Base-by-base conservation (phyloP, 2,888 invertebrate species). In the Taenaris catops region DNA sequence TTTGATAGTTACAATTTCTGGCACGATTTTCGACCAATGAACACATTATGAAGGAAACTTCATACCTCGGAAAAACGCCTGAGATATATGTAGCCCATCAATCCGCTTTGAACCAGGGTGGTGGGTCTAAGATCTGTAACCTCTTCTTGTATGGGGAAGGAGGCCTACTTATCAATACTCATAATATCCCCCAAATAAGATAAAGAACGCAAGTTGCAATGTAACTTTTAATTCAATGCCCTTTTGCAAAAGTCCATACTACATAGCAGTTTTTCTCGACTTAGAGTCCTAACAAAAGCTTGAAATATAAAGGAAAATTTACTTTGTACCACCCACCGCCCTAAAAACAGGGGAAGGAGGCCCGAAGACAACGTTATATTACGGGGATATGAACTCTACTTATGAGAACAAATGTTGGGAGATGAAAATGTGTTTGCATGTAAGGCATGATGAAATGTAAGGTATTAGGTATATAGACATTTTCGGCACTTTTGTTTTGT, bases 381-480 rank as follows among this genome's bases (percentile, higher is more conserved):
- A 41, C 26, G 29, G 33, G 33, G 18, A 35, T 35, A 40, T 32
- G 24, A 28, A 35, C 35, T 27, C 29, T 29, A 25, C 43, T 43
- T 37, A 43, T 37, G 43, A 40, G 26, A 43, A 40, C 40, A 43
- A 43, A 43, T 40, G 43, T 37, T 36, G 23, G 27, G 23, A 35
- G 23, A 33, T 33, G 29, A 38, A 34, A 31, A 35, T 35, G 35
- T 39, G 33, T 36, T 28, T 40, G 40, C 23, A 32, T 26, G 17
- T 19, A 38, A 8, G 9, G 8, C 26, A 8, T 21, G 26, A 14
- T 20, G 33, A 21, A 27, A 36, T 36, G 33, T 28, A n/a, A n/a
- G n/a, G n/a, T n/a, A n/a, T 14, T 8, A 20, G 11, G 20, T 28
- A 20, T 3, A 5, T 11, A 23, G 5, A 23, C 2, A 19, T 27